Evolutionary conservation across 2,888 invertebrate genomes (phyloP).

Genomic region (Caradrina kadenii): DNA sequence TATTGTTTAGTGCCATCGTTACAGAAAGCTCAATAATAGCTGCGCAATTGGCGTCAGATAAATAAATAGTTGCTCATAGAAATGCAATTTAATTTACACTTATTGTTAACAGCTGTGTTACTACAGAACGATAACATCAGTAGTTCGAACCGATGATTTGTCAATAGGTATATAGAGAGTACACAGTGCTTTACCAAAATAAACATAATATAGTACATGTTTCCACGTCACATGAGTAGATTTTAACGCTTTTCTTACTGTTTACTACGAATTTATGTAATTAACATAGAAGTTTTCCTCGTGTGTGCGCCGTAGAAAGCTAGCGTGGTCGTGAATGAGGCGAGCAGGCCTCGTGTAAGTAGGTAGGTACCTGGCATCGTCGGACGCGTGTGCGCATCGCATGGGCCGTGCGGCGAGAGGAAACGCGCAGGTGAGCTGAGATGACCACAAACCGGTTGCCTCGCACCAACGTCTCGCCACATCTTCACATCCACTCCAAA

Average conservation of each 20-base stretch:
- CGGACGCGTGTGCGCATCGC: slow-evolving; percentile 49
- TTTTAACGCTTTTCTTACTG: slow-evolving; percentile 43
- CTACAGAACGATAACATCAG: slow-evolving; percentile 26
- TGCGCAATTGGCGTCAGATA: neutral
- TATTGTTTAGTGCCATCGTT: slow-evolving; percentile 1
- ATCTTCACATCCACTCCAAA: slow-evolving; percentile 64
- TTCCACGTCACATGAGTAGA: slow-evolving; percentile 18
- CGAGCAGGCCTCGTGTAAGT: slow-evolving; percentile 70
- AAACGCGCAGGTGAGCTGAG: slow-evolving; percentile 75
- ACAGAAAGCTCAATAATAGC: slow-evolving; percentile 3
- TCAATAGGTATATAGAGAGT: slow-evolving; percentile 1
- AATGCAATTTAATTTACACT: slow-evolving; percentile 31
- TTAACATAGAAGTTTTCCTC: slow-evolving; percentile 73
- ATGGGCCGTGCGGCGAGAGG: slow-evolving; percentile 52
- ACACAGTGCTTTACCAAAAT: slow-evolving; percentile 7
- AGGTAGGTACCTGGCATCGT: slow-evolving; percentile 54
- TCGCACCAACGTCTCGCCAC: slow-evolving; percentile 72
- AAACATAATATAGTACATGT: slow-evolving; percentile 7
- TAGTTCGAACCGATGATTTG: slow-evolving; percentile 15
- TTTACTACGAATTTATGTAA: slow-evolving; percentile 66
- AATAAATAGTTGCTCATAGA: slow-evolving; percentile 6
- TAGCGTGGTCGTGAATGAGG: slow-evolving; percentile 80
- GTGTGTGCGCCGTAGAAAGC: slow-evolving; percentile 80
- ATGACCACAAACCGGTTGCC: slow-evolving; percentile 84
- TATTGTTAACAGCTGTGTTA: slow-evolving; percentile 24